These are phyloP conservation scores for Ommatoiulus sabulosus DNA, from an alignment of 2,888 invertebrate species.

Conservation along the genomic window DNA sequence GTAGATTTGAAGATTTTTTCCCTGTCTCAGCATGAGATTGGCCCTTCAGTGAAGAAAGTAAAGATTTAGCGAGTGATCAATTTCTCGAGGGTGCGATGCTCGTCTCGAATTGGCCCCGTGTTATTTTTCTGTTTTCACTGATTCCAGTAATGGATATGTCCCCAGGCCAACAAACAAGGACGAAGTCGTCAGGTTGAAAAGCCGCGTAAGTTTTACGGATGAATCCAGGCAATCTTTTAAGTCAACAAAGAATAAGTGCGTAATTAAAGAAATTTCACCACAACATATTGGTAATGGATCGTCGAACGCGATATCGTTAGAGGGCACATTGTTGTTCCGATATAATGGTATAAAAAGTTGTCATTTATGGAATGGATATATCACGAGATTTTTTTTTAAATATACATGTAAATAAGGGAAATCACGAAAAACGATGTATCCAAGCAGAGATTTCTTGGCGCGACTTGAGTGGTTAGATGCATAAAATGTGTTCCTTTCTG, in stretches of 20 bases:
- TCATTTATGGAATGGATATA: background rate
- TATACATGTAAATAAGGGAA: background rate
- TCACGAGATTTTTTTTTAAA: background rate
- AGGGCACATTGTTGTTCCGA: background rate
- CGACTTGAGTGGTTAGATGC: too few relatives aligned
- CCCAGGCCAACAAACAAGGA: slow-evolving; percentile 19
- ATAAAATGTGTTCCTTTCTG: too few relatives aligned
- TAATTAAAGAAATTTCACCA: background rate
- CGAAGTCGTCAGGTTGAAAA: slow-evolving; percentile 19
- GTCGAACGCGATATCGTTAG: background rate
- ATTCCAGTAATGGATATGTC: slow-evolving; percentile 12
- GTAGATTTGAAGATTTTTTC: background rate
- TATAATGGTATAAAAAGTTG: background rate
- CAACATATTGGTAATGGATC: background rate
- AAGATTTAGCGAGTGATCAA: slow-evolving; percentile 19
- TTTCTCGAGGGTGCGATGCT: slow-evolving; percentile 19
- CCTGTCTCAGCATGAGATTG: background rate
- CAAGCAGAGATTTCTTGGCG: too few relatives aligned
- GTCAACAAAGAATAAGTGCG: slow-evolving; percentile 9
- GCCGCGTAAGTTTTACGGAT: background rate
- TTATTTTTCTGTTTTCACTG: slow-evolving; percentile 19
- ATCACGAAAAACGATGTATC: too few relatives aligned
- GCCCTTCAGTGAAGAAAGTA: slow-evolving; percentile 19
- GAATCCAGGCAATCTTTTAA: slow-evolving; percentile 10
- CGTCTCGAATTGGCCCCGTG: background rate